Conservation (phyloP, 2,888 invertebrate genomes). For the Eubasilissa splendida region DNA sequence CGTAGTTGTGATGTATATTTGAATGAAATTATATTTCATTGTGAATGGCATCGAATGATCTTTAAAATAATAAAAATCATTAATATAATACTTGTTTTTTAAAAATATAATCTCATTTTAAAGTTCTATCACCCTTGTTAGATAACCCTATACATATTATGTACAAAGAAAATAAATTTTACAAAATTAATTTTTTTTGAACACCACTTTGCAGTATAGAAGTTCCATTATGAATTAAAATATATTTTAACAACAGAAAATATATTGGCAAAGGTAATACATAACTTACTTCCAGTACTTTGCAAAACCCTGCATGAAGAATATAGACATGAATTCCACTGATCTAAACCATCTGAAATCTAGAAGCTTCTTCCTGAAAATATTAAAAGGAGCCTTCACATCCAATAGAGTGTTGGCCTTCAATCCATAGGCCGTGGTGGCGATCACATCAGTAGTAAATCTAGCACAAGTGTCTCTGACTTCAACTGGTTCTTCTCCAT, state of each 20-base stretch:
- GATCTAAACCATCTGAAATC: slow-evolving; percentile 56
- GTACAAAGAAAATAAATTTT: too few species aligned
- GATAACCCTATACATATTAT: too few species aligned
- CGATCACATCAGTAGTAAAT: slow-evolving; percentile 56
- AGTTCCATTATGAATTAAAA: too few species aligned
- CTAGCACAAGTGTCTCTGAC: slow-evolving; percentile 55
- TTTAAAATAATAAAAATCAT: too few species aligned
- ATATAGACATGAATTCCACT: slow-evolving; percentile 56
- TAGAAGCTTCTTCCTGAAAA: slow-evolving; percentile 55
- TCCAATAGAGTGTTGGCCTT: slow-evolving; percentile 55
- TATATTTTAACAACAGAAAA: neutral
- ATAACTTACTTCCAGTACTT: slow-evolving; percentile 53
- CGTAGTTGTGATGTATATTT: too few species aligned
- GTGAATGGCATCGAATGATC: too few species aligned
- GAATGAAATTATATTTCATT: too few species aligned
- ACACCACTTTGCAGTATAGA: too few species aligned
- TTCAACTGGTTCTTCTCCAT: slow-evolving; percentile 48
- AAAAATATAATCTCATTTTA: too few species aligned
- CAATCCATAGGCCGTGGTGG: slow-evolving; percentile 57
- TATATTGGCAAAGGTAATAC: neutral
- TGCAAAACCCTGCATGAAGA: slow-evolving; percentile 56
- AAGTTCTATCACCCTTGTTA: too few species aligned
- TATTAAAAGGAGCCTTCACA: slow-evolving; percentile 53
- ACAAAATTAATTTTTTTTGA: too few species aligned
- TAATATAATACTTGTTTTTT: too few species aligned